Percentiles rank a stretch among this genome's conserved stretches.
Conservation (phyloP, 2,888 invertebrate species). For the Brassicogethes aeneus region DNA sequence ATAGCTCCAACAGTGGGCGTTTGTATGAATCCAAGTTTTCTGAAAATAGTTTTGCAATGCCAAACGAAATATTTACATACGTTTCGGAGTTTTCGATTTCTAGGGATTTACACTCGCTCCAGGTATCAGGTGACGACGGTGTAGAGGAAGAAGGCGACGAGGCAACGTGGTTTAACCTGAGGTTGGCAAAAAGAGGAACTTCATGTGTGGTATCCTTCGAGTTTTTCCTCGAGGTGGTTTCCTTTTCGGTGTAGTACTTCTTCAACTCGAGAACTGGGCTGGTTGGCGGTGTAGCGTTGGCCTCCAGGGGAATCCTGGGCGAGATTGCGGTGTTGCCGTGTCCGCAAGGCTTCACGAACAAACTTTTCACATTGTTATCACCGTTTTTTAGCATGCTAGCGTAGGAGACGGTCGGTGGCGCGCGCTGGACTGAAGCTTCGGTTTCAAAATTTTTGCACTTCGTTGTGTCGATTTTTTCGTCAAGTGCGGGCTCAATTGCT, state of each 20-base stretch:
- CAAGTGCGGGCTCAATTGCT: constrained; percentile 21
- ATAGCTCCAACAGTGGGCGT: not conserved
- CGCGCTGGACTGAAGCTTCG: constrained; percentile 10
- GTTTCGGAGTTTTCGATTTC: not conserved
- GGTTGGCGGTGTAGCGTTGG: constrained; percentile 27
- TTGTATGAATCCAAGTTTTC: not conserved
- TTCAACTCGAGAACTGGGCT: constrained; percentile 33
- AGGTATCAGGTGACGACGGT: not conserved
- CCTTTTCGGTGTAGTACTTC: constrained; percentile 17
- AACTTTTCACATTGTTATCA: not conserved
- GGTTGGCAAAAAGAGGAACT: too few species aligned
- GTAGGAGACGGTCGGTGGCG: constrained; percentile 18
- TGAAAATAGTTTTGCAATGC: not conserved
- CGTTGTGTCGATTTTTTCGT: constrained; percentile 29
- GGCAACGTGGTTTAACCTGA: not conserved
- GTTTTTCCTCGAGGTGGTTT: constrained; percentile 1
- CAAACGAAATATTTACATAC: not conserved
- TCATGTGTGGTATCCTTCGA: not conserved
- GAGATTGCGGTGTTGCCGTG: constrained; percentile 37
- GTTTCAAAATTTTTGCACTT: constrained; percentile 17
- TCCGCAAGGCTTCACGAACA: constrained; percentile 36
- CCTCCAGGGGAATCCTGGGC: constrained; percentile 29
- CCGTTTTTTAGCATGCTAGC: constrained; percentile 18
- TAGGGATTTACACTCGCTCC: not conserved
- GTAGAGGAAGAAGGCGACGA: not conserved